Evolutionary conservation across 1,140 invertebrate species (phyloP), one percentile per base, ranked within the genome.

Genomic region (Riptortus pedestris): DNA sequence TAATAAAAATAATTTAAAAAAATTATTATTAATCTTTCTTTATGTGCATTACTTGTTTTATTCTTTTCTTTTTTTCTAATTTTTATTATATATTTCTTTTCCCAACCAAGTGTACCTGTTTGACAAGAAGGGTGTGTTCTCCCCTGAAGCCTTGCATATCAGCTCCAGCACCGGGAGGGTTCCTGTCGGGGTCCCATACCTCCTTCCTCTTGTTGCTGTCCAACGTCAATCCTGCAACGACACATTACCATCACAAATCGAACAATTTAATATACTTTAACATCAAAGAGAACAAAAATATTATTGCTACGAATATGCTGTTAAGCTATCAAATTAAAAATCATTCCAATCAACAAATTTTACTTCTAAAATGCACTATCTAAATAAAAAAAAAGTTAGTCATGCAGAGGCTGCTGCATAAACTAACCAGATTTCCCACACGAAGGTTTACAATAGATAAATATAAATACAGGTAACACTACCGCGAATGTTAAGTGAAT

Each of bases 81-180:
- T n/a, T n/a, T n/a, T n/a, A n/a, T n/a, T n/a, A n/a, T n/a, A n/a
- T n/a, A n/a, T n/a, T n/a, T n/a, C n/a, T n/a, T n/a, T n/a, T n/a
- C n/a, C n/a, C n/a, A n/a, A n/a, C n/a, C n/a, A n/a, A n/a, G 63
- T 26, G 27, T 68, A 72, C 71, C 60, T 72, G 71, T 68, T 72
- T 72, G 9, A 72, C 70, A 59, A 72, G 66, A 11, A 72, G 66
- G 60, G 71, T 71, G 62, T 72, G 71, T 67, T 72, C 71, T 38
- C 71, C 71, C 51, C 71, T 57, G 24, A 69, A 62, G 1, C 69
- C 66, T 22, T 69, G 68, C 47, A 70, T 65, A 2, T 71, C 70
- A 11, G 29, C 64, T 65, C 70, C 68, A 22, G 45, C 33, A 48
- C 52, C 63, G 57, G 67, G 65, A 57, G 67, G 65, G 47, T 71